phyloP scores from a whole-genome alignment of 2,888 invertebrate genomes.

The Oithona nana region DNA sequence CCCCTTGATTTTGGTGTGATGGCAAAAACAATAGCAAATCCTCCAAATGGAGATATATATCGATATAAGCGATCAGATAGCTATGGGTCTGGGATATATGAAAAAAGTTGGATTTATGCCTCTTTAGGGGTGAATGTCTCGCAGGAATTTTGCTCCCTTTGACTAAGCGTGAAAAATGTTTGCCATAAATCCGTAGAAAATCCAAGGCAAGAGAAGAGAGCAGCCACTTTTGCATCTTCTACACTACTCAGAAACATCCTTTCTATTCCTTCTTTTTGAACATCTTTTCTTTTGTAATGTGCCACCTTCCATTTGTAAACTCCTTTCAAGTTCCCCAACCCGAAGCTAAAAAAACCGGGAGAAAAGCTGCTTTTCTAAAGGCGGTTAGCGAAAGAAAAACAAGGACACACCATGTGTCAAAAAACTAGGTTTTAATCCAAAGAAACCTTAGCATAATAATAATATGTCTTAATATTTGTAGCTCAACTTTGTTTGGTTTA shows the following conservation, averaged over 20 bases:
- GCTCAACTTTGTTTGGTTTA: too few relatives aligned
- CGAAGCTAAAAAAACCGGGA: too few relatives aligned
- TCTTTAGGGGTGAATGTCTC: background rate
- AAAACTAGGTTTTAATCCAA: too few relatives aligned
- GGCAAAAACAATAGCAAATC: too few relatives aligned
- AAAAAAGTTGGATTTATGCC: background rate
- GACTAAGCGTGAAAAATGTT: background rate
- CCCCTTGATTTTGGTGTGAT: background rate
- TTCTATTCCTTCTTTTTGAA: too few relatives aligned
- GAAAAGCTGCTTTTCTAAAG: background rate
- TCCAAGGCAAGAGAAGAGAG: too few relatives aligned
- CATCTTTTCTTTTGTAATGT: background rate
- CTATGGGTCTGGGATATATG: too few relatives aligned
- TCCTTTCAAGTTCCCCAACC: background rate
- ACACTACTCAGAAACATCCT: too few relatives aligned
- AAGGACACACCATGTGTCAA: too few relatives aligned
- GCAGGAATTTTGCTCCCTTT: background rate
- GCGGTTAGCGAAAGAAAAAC: background rate
- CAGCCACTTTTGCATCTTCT: background rate
- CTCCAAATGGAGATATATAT: background rate
- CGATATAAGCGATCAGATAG: background rate
- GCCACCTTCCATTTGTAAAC: background rate
- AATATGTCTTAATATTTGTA: too few relatives aligned
- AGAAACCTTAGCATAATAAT: too few relatives aligned
- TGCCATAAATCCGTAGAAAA: background rate